Percentiles rank a stretch among this genome's conserved stretches.
Evolutionary conservation across 1,140 invertebrate species (phyloP).

Genomic region (Apis cerana): DNA sequence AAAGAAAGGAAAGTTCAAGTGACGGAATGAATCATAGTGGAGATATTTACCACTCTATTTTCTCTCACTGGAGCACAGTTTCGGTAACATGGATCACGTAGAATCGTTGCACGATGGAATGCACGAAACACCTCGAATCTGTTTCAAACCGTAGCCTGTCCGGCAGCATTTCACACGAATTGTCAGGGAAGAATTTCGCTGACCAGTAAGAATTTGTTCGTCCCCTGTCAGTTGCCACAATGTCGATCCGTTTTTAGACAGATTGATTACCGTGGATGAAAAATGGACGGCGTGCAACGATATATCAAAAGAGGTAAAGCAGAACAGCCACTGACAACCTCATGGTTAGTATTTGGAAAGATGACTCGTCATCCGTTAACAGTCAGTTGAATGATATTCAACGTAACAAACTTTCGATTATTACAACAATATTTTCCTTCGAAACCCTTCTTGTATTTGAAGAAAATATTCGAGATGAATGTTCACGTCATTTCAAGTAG

Average conservation of each 20-base stretch:
- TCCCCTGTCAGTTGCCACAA: constrained; percentile 24
- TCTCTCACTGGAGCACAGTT: not conserved
- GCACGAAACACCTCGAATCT: not conserved
- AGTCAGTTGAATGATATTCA: not conserved
- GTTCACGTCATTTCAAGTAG: no score
- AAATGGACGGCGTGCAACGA: constrained; percentile 7
- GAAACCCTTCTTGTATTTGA: no score
- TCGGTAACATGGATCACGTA: not conserved
- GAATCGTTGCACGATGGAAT: not conserved
- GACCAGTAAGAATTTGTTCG: constrained; percentile 37
- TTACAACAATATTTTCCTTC: no score
- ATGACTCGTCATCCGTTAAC: not conserved
- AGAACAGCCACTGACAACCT: not conserved
- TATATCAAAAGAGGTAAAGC: constrained; percentile 14
- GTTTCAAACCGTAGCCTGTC: not conserved
- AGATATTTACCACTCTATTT: no score
- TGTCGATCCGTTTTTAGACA: constrained; percentile 33
- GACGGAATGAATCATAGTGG: no score
- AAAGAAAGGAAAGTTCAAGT: no score
- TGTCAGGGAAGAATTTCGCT: constrained; percentile 25
- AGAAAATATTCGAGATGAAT: no score
- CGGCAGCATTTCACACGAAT: not conserved
- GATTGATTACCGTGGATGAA: constrained; percentile 32
- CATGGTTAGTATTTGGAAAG: not conserved
- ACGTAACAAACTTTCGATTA: not conserved